These are phyloP conservation scores for Daboia siamensis DNA, from an alignment of 2,113 vertebrate genomes.

Conservation along the genomic window DNA sequence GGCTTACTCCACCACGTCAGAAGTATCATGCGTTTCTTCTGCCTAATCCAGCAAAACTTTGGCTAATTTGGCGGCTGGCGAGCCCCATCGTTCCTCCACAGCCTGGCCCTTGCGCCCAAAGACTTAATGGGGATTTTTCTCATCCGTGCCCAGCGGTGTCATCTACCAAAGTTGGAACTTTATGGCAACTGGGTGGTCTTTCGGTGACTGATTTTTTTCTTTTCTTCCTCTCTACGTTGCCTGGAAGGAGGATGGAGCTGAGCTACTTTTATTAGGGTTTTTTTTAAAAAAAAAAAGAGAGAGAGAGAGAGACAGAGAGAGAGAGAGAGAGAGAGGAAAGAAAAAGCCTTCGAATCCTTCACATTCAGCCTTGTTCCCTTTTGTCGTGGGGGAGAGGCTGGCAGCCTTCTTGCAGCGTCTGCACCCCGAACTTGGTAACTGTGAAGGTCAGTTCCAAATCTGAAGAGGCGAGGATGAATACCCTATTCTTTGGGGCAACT, in stretches of 20 bases:
- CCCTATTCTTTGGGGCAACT: constrained; percentile 60
- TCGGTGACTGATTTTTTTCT: constrained; percentile 42
- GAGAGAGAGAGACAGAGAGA: too few relatives aligned
- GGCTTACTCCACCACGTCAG: too few relatives aligned
- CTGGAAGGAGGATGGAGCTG: constrained; percentile 2
- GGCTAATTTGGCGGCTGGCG: neutral
- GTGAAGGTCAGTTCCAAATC: constrained; percentile 63
- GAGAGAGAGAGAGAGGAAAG: too few relatives aligned
- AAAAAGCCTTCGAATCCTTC: constrained; percentile 30
- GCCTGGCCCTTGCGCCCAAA: constrained; percentile 37
- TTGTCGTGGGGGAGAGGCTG: constrained; percentile 42
- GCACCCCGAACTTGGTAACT: constrained; percentile 56
- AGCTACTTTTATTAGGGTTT: neutral
- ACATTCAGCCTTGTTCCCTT: constrained; percentile 40
- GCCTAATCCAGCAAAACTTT: constrained; percentile 28
- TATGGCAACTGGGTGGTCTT: constrained; percentile 51
- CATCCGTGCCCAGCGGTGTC: constrained; percentile 53
- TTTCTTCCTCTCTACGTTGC: constrained; percentile 3
- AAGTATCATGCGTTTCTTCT: constrained; percentile 23
- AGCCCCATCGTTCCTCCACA: constrained; percentile 24
- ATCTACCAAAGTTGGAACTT: neutral
- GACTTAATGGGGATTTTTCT: constrained; percentile 41
- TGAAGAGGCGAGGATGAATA: constrained; percentile 63
- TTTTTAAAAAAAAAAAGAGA: neutral
- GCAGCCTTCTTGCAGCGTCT: constrained; percentile 13